These are phyloP conservation scores for Amphipoea lucens DNA, from an alignment of 2,888 invertebrate genomes.

Conservation along the genomic window DNA sequence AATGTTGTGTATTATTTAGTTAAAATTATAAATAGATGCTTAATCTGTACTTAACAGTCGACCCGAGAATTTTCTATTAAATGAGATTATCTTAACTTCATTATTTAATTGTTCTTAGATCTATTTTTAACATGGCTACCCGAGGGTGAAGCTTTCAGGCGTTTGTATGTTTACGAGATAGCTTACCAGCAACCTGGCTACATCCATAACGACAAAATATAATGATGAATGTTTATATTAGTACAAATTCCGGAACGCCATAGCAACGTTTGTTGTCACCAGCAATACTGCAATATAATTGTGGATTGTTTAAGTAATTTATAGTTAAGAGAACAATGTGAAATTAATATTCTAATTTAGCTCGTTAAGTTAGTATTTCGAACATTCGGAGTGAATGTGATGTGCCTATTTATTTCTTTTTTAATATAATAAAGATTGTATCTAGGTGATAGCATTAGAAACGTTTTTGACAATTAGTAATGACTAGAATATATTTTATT, in stretches of 20 bases:
- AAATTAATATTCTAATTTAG: conserved; percentile 81
- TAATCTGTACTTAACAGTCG: conserved; percentile 74
- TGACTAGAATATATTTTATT: conserved; percentile 79
- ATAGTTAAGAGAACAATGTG: conserved; percentile 77
- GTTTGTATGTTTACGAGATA: conserved; percentile 23
- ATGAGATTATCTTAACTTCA: conserved; percentile 66
- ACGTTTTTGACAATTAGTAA: conserved; percentile 83
- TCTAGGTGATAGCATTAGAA: conserved; percentile 79
- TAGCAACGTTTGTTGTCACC: conserved; percentile 79
- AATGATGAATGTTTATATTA: conserved; percentile 71
- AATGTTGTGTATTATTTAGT: conserved; percentile 65
- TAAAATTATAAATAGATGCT: conserved; percentile 60
- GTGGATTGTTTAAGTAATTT: conserved; percentile 81
- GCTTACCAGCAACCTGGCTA: conserved; percentile 39
- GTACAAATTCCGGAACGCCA: conserved; percentile 87
- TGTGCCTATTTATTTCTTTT: conserved; percentile 89
- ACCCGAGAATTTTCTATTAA: conserved; percentile 54
- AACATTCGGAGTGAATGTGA: conserved; percentile 85
- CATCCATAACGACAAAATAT: conserved; percentile 42
- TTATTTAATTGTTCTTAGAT: conserved; percentile 56
- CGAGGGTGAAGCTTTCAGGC: conserved; percentile 20
- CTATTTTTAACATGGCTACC: conserved; percentile 48
- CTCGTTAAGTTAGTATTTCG: conserved; percentile 79
- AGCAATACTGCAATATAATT: conserved; percentile 86
- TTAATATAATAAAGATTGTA: conserved; percentile 83